Conservation (phyloP, 1,140 invertebrate species). For the Tetramorium parvispinum region DNA sequence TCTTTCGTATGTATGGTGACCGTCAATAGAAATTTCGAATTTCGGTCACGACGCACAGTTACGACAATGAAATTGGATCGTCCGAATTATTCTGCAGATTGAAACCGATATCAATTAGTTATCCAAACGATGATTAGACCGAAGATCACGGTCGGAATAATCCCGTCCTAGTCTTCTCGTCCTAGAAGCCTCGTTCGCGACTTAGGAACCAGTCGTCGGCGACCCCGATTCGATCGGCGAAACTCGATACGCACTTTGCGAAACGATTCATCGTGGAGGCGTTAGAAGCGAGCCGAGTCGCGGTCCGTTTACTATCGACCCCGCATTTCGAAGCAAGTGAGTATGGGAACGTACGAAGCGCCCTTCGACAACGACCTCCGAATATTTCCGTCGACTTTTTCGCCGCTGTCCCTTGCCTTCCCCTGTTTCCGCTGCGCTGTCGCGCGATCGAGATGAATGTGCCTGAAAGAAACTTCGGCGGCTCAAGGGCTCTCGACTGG, state of each 20-base stretch:
- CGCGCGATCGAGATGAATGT: conserved; percentile 69
- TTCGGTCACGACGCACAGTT: too few relatives aligned
- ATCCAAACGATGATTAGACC: not conserved
- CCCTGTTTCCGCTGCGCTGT: not conserved
- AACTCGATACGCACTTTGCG: conserved; percentile 22
- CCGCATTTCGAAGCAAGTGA: not conserved
- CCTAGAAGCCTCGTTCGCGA: conserved; percentile 50
- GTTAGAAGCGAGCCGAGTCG: conserved; percentile 33
- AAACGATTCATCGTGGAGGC: not conserved
- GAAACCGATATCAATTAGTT: not conserved
- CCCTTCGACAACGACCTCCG: conserved; percentile 5
- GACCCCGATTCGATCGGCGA: conserved; percentile 33
- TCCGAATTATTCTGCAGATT: not conserved
- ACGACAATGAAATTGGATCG: not conserved
- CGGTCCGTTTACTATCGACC: conserved; percentile 3
- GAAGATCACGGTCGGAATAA: conserved; percentile 21
- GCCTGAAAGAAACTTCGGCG: conserved; percentile 60
- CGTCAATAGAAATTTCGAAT: conserved; percentile 6
- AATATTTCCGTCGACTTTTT: conserved; percentile 17
- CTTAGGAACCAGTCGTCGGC: conserved; percentile 18
- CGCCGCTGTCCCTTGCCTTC: not conserved
- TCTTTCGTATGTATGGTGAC: not conserved
- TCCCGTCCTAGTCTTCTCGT: not conserved
- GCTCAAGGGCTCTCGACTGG: conserved; percentile 57
- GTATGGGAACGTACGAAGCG: not conserved